These are phyloP conservation scores for Yponomeuta plumbellus DNA, from an alignment of 2,888 invertebrate genomes.

Conservation along the genomic window DNA sequence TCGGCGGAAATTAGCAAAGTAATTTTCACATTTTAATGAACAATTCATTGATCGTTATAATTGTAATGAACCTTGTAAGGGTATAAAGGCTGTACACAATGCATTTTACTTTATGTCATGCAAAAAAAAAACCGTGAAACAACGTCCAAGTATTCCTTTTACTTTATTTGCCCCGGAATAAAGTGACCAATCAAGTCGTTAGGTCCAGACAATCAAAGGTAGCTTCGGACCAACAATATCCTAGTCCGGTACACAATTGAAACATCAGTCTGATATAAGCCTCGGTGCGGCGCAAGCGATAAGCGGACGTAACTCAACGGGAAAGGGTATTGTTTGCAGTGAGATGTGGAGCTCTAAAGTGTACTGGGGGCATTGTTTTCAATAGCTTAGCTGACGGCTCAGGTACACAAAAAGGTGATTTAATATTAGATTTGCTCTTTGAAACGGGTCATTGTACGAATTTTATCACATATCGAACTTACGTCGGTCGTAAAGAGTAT, in stretches of 20 bases:
- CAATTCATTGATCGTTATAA: too few relatives aligned
- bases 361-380: neutral
- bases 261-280: constrained; percentile 7
- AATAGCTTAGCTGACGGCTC: neutral
- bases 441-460: too few relatives aligned
- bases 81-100: too few relatives aligned
- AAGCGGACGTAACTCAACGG: neutral
- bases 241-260: constrained; percentile 4
- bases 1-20: too few relatives aligned
- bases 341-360: neutral
- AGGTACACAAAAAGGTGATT: too few relatives aligned
- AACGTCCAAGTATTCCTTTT: neutral
- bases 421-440: too few relatives aligned
- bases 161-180: neutral
- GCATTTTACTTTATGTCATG: too few relatives aligned
- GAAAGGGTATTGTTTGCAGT: neutral
- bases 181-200: constrained; percentile 8
- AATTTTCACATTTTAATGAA: too few relatives aligned
- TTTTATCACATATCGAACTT: too few relatives aligned
- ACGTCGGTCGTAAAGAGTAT: too few relatives aligned
- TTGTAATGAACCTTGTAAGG: too few relatives aligned
- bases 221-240: constrained; percentile 12
- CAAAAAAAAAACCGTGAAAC: too few relatives aligned
- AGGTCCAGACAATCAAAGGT: constrained; percentile 11
- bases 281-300: neutral